Evolutionary conservation across 2,797 vertebrate genomes (phyloP), one percentile per base, ranked within the genome.

Genomic region (Sphenopsis melanotis): DNA sequence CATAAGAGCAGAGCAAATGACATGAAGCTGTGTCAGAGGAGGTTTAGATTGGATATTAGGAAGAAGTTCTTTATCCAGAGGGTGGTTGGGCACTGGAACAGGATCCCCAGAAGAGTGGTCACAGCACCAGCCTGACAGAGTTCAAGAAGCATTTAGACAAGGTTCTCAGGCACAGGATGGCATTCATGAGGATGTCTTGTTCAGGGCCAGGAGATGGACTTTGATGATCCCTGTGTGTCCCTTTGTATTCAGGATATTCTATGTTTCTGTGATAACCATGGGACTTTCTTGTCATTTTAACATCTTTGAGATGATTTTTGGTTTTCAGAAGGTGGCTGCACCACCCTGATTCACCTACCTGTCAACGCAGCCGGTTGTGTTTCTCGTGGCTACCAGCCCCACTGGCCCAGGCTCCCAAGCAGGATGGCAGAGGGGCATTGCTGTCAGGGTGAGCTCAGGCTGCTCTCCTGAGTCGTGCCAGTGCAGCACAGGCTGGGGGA

Each of bases 1-100:
- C 10, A 0, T 1, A 29, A 12, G 30, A 84, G 15, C 0, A 0
- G 14, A n/a, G 27, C 6, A 46, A 60, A 55, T 30, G 23, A 18
- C 32, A 42, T 10, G 26, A 72, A 72, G 19, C 8, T 60, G 34
- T 66, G 32, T 30, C 36, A 72, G 27, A 41, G 53, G 16, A 79
- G 23, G 6, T 37, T 66, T 66, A 26, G 23, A 5, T 2, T 60
- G 59, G 41, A n/a, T 37, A 26, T 56, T 37, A n/a, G 63, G 32
- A 69, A 12, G 20, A 29, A 23, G 27, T 37, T 37, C 5, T 53
- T 65, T 22, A 41, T 6, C 5, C 19, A 18, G 34, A 55, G 23
- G 10, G 34, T 65, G 32, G 8, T 0, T 46, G 52, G 36, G 27
- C 10, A 26, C 14, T 60, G 41, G 41, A 77, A 32, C 26, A 52